phyloP scores from a whole-genome alignment of 2,888 invertebrate species.

The Drosophila borborema region DNA sequence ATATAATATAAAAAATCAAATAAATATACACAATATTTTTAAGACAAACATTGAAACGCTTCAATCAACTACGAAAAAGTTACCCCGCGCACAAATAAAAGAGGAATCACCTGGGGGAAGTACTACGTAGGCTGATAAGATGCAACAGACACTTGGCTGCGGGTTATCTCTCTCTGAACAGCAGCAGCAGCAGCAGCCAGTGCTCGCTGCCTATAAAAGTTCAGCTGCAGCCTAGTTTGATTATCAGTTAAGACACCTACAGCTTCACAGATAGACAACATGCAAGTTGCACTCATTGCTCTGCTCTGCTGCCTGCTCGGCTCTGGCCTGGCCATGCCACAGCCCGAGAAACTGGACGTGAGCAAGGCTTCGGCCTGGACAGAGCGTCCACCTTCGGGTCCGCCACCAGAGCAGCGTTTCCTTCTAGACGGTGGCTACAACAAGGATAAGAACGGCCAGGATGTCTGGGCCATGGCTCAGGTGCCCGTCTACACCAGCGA shows the following conservation, averaged over 20 bases:
- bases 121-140: neutral
- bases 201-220: slow-evolving; percentile 38
- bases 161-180: neutral
- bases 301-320: slow-evolving; percentile 40
- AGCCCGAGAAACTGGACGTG: slow-evolving; percentile 12
- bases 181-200: neutral
- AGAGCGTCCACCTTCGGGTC: slow-evolving; percentile 9
- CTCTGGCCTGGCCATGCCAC: slow-evolving; percentile 36
- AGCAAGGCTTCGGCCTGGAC: slow-evolving; percentile 14
- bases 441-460: slow-evolving; percentile 57
- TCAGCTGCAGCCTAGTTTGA: neutral
- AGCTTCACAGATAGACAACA: slow-evolving; percentile 22
- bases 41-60: neutral
- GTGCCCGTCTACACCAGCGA: slow-evolving; percentile 77
- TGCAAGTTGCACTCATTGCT: slow-evolving; percentile 39
- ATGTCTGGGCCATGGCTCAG: slow-evolving; percentile 57
- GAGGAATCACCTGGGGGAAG: slow-evolving; percentile 8
- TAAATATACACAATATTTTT: neutral
- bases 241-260: slow-evolving; percentile 38
- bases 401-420: slow-evolving; percentile 32
- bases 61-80: neutral
- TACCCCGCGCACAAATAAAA: neutral
- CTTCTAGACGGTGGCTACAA: slow-evolving; percentile 51
- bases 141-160: neutral
- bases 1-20: neutral